Evolutionary conservation across 2,888 invertebrate genomes (phyloP).

Genomic region (Metellina segmentata): DNA sequence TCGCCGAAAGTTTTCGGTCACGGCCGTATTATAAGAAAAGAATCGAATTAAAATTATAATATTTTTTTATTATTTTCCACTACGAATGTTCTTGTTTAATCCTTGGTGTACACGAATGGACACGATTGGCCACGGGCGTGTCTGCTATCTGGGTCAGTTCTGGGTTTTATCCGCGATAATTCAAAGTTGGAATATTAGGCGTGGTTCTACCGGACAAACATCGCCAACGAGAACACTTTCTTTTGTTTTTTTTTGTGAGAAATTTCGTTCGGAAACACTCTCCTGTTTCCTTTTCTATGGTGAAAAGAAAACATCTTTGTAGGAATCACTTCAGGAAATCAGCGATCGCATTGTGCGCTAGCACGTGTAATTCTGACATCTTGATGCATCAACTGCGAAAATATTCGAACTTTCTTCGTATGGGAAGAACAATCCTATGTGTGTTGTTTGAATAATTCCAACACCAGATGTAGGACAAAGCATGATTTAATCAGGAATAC

Average conservation of each 20-base stretch:
- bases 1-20: slow-evolving; percentile 51
- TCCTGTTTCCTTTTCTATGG: slow-evolving; percentile 17
- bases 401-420: background rate
- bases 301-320: background rate
- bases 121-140: slow-evolving; percentile 51
- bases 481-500: slow-evolving; percentile 3
- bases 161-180: slow-evolving; percentile 46
- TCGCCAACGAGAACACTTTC: background rate
- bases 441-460: background rate
- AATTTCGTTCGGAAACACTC: slow-evolving; percentile 12
- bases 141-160: slow-evolving; percentile 46
- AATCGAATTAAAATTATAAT: slow-evolving; percentile 55
- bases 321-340: background rate
- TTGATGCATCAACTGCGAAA: background rate
- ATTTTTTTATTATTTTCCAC: slow-evolving; percentile 7
- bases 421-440: background rate
- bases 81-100: slow-evolving; percentile 25
- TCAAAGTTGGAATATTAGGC: slow-evolving; percentile 37
- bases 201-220: slow-evolving; percentile 42
- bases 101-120: background rate
- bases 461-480: slow-evolving; percentile 5
- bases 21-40: slow-evolving; percentile 49
- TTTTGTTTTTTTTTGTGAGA: background rate
- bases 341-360: background rate
- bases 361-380: background rate